Evolutionary conservation across 2,888 invertebrate genomes (phyloP).

Genomic region (Caenorhabditis drosophilae): DNA sequence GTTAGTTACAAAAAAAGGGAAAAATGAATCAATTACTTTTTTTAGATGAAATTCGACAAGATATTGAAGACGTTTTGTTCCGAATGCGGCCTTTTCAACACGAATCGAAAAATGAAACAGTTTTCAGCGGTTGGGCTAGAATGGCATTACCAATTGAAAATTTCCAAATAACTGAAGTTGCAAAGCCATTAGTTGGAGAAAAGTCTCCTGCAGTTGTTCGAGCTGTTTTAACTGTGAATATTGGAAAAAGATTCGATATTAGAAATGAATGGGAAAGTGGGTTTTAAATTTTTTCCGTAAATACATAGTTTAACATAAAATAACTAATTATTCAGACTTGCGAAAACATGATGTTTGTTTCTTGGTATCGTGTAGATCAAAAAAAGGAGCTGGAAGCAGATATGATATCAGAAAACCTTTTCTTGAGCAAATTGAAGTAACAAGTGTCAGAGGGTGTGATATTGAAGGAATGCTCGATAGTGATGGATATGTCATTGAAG

Average conservation of each 20-base stretch:
- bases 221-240: conserved; percentile 89
- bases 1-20: conserved; percentile 71
- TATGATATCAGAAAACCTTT: conserved; percentile 63
- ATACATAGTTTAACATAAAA: neutral
- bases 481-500: conserved; percentile 93
- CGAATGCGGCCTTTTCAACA: conserved; percentile 88
- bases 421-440: conserved; percentile 63
- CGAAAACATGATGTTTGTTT: conserved; percentile 98
- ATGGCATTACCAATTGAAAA: conserved; percentile 94
- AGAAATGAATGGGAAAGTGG: conserved; percentile 91
- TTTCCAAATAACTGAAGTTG: conserved; percentile 87
- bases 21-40: conserved; percentile 72
- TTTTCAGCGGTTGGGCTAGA: conserved; percentile 97
- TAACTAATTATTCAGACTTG: conserved; percentile 72
- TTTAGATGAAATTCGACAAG: conserved; percentile 98
- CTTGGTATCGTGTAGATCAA: conserved; percentile 82
- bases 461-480: conserved; percentile 96
- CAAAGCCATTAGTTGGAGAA: conserved; percentile 78
- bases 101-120: conserved; percentile 70
- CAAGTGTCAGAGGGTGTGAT: conserved; percentile 93
- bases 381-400: conserved; percentile 79
- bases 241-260: conserved; percentile 87
- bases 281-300: conserved; percentile 6
- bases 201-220: conserved; percentile 91
- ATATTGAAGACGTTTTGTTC: conserved; percentile 94